Evolutionary conservation across 1,140 invertebrate genomes (phyloP).

Genomic region (Lasaia peninsularis): DNA sequence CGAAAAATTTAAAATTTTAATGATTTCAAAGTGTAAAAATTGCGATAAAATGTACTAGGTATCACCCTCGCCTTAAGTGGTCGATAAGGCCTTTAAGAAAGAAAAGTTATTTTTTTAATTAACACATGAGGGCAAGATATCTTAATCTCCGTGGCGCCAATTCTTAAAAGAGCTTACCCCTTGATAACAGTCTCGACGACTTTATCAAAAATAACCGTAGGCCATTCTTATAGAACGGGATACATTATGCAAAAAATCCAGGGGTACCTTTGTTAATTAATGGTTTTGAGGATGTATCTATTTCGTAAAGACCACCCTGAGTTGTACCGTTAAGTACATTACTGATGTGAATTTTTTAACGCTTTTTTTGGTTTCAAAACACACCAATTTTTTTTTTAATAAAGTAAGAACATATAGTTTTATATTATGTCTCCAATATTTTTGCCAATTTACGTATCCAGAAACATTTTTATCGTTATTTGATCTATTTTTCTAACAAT

Average conservation of each 20-base stretch:
- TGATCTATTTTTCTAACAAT: too few relatives aligned
- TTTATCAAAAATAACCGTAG: constrained; percentile 62
- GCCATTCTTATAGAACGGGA: constrained; percentile 55
- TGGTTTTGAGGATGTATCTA: constrained; percentile 38
- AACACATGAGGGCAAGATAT: constrained; percentile 72
- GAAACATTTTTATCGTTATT: too few relatives aligned
- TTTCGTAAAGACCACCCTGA: background rate
- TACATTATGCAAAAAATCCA: constrained; percentile 66
- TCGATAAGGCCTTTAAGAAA: constrained; percentile 57
- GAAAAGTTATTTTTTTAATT: constrained; percentile 73
- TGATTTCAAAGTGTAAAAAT: constrained; percentile 65
- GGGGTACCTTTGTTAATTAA: constrained; percentile 50
- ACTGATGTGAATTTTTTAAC: background rate
- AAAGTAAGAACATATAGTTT: too few relatives aligned
- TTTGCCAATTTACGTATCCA: too few relatives aligned
- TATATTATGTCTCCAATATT: too few relatives aligned
- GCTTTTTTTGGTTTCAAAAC: too few relatives aligned
- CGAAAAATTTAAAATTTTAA: constrained; percentile 45
- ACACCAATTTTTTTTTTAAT: too few relatives aligned
- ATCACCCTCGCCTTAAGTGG: constrained; percentile 66
- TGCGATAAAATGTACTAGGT: constrained; percentile 58
- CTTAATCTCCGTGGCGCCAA: constrained; percentile 74
- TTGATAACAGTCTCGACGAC: constrained; percentile 63
- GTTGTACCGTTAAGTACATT: background rate
- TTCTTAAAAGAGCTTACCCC: constrained; percentile 64